phyloP scores from a whole-genome alignment of 2,113 vertebrate species.

The Cathartes aura region DNA sequence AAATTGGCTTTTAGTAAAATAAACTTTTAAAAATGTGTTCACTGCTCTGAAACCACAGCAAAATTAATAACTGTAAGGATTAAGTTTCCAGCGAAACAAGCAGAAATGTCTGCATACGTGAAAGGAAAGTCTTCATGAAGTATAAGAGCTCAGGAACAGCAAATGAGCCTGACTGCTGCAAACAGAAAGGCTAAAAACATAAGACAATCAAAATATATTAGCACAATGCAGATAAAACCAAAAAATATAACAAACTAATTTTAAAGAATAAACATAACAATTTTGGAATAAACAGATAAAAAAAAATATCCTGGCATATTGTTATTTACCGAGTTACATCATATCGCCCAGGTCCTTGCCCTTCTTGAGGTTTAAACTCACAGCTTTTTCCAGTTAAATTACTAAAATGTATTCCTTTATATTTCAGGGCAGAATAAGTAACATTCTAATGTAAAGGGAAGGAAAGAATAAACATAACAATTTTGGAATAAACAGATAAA shows the following conservation, averaged over 20 bases:
- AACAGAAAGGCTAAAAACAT: neutral
- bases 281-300: neutral
- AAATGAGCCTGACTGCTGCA: neutral
- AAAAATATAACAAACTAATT: neutral
- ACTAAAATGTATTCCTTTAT: constrained; percentile 80
- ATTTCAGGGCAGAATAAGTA: constrained; percentile 71
- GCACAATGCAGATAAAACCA: neutral
- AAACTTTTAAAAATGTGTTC: constrained; percentile 25
- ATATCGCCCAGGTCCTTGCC: constrained; percentile 78
- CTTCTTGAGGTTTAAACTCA: constrained; percentile 40
- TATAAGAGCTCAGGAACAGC: neutral
- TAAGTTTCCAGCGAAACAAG: neutral
- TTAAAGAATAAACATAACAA: neutral
- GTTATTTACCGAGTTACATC: constrained; percentile 57
- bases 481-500: neutral
- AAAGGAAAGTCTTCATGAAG: neutral
- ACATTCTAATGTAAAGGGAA: constrained; percentile 14
- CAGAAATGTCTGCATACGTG: neutral
- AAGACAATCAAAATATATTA: neutral
- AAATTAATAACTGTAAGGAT: constrained; percentile 1
- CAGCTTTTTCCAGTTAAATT: constrained; percentile 66
- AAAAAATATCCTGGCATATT: neutral
- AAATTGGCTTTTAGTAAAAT: constrained; percentile 21
- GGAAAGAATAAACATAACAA: neutral
- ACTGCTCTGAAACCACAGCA: neutral